Percentiles rank a stretch among this genome's conserved stretches.
Evolutionary conservation across 1,140 invertebrate genomes (phyloP).

Genomic region (Drosophila prosaltans): DNA sequence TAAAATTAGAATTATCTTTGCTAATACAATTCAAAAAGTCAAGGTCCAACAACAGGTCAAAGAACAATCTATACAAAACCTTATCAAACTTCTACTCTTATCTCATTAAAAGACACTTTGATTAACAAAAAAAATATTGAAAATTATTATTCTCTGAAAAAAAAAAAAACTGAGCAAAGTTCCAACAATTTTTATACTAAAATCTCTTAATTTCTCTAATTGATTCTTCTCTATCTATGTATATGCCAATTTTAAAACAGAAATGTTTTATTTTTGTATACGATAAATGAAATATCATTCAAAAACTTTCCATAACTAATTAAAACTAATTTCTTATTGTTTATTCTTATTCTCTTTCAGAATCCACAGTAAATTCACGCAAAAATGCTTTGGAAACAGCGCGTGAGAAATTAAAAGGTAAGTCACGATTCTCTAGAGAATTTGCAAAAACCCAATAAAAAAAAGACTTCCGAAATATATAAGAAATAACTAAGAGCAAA

Average conservation of each 20-base stretch:
- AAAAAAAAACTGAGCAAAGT: no score
- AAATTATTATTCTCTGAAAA: no score
- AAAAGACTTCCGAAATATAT: slow-evolving; percentile 1
- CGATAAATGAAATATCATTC: neutral
- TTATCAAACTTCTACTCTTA: no score
- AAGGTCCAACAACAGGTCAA: no score
- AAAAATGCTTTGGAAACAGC: slow-evolving; percentile 67
- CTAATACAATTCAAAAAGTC: no score
- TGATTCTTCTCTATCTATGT: slow-evolving; percentile 29
- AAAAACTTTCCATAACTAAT: slow-evolving; percentile 13
- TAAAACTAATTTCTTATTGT: slow-evolving; percentile 2
- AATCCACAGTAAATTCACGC: slow-evolving; percentile 74
- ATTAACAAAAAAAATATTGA: no score
- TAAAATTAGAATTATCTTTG: no score
- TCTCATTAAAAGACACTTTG: no score
- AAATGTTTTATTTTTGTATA: neutral
- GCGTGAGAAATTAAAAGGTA: slow-evolving; percentile 72
- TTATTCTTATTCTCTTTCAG: slow-evolving; percentile 39
- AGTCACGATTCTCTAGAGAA: slow-evolving; percentile 15
- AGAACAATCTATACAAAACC: no score
- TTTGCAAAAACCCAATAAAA: neutral
- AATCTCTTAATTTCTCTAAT: no score
- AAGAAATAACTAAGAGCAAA: neutral
- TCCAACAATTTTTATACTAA: no score
- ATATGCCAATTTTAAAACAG: slow-evolving; percentile 6